Conservation (phyloP, 2,797 vertebrate species). For the Enteromius paludinosus region DNA sequence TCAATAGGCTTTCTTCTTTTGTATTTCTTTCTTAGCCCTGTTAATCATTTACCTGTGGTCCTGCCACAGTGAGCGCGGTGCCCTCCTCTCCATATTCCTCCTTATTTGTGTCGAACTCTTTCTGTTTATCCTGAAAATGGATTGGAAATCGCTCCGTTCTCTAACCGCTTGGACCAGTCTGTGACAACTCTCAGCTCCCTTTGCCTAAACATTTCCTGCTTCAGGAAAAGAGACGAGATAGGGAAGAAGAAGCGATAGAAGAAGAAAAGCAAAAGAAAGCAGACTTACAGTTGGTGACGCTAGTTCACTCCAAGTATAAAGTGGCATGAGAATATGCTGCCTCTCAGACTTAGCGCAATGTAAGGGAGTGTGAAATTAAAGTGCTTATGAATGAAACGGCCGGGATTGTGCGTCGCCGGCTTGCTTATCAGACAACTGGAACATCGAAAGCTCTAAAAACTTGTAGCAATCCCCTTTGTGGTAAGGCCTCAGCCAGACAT, state of each 20-base stretch:
- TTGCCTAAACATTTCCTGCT: slow-evolving; percentile 78
- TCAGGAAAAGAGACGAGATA: slow-evolving; percentile 53
- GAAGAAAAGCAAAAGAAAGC: slow-evolving; percentile 71
- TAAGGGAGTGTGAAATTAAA: slow-evolving; percentile 86
- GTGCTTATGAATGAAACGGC: slow-evolving; percentile 75
- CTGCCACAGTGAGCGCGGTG: not conserved
- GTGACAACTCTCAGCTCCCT: slow-evolving; percentile 84
- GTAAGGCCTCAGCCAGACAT: slow-evolving; percentile 74
- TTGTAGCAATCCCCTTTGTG: slow-evolving; percentile 82
- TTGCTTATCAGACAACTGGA: slow-evolving; percentile 84
- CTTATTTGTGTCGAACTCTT: not conserved
- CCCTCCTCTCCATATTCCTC: not conserved
- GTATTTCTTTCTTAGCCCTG: slow-evolving; percentile 28
- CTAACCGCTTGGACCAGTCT: slow-evolving; percentile 79
- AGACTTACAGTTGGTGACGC: slow-evolving; percentile 75
- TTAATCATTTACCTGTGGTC: slow-evolving; percentile 37
- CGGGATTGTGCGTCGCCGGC: slow-evolving; percentile 75
- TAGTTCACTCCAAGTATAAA: slow-evolving; percentile 75
- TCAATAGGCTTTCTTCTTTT: slow-evolving; percentile 34
- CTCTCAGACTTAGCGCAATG: slow-evolving; percentile 81
- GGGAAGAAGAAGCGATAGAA: slow-evolving; percentile 16
- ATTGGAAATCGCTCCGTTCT: slow-evolving; percentile 86
- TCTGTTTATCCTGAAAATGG: slow-evolving; percentile 61
- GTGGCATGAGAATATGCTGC: slow-evolving; percentile 81
- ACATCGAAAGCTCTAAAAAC: slow-evolving; percentile 82